Conservation (phyloP, 2,888 invertebrate species). For the Drosophila merina region DNA sequence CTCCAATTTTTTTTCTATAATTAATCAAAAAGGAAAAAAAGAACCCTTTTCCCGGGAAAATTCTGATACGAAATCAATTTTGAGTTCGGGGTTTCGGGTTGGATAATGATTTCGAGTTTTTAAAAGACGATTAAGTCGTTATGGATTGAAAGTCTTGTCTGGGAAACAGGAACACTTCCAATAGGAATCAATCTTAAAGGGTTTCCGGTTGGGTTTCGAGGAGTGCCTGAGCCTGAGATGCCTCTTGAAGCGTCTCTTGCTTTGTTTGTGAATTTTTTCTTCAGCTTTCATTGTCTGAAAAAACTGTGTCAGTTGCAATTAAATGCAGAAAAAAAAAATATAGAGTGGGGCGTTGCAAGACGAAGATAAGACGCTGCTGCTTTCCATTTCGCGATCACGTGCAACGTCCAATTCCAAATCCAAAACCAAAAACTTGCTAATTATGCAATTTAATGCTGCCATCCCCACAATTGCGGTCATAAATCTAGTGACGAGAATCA, state of each 20-base stretch:
- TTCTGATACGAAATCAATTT: constrained; percentile 60
- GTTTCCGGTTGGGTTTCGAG: constrained; percentile 26
- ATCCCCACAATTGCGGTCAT: not conserved
- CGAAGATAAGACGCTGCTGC: constrained; percentile 56
- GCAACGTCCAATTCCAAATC: constrained; percentile 31
- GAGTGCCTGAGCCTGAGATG: too few species aligned
- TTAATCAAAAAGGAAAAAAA: constrained; percentile 59
- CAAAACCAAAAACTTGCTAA: constrained; percentile 61
- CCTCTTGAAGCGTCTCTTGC: constrained; percentile 11
- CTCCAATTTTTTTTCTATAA: constrained; percentile 47
- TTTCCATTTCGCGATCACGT: constrained; percentile 75
- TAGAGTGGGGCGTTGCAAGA: constrained; percentile 12
- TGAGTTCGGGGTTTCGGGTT: constrained; percentile 8
- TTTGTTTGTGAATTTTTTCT: constrained; percentile 36
- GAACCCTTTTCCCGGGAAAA: constrained; percentile 25
- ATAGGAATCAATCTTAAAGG: constrained; percentile 5
- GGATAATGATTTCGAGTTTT: constrained; percentile 36
- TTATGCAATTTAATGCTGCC: constrained; percentile 71
- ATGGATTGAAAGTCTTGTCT: constrained; percentile 9
- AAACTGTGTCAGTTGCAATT: constrained; percentile 50
- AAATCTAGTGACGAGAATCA: not conserved
- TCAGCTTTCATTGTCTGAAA: constrained; percentile 34
- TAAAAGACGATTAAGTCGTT: constrained; percentile 52
- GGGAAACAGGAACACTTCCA: constrained; percentile 15
- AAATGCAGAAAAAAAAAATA: constrained; percentile 38